Percentiles rank a stretch among this genome's conserved stretches.
Conservation (phyloP, 2,113 vertebrate species). For the Typhlomys cinereus region DNA sequence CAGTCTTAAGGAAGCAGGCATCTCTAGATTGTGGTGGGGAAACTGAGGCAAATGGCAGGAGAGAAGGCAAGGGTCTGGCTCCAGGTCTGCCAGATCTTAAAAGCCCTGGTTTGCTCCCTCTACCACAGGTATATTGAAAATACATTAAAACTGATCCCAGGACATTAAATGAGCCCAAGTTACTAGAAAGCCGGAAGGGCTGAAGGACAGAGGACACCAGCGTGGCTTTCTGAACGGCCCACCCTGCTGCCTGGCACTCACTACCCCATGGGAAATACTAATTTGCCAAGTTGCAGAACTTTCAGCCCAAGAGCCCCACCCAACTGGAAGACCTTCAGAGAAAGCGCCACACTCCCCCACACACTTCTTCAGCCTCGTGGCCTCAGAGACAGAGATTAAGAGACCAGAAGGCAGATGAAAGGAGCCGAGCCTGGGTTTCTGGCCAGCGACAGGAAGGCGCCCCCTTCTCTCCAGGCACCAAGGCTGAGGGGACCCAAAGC, state of each 20-base stretch:
- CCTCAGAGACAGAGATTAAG: background rate
- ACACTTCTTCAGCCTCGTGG: background rate
- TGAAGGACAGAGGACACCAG: background rate
- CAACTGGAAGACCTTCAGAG: slow-evolving; percentile 62
- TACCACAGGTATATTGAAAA: background rate
- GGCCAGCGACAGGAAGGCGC: too few species aligned
- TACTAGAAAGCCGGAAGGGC: slow-evolving; percentile 17
- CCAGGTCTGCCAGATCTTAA: background rate
- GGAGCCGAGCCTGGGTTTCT: background rate
- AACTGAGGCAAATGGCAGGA: background rate
- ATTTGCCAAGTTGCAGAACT: slow-evolving; percentile 8
- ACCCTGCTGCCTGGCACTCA: background rate
- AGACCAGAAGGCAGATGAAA: slow-evolving; percentile 48
- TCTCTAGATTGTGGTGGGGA: background rate
- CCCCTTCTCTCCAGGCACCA: background rate
- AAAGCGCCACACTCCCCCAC: slow-evolving; percentile 18
- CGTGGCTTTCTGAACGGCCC: background rate
- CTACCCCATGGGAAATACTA: slow-evolving; percentile 20
- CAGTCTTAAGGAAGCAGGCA: background rate
- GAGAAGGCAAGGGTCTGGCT: background rate
- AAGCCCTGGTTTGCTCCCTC: background rate
- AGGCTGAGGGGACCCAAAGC: background rate
- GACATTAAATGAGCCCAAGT: background rate
- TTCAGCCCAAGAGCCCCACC: background rate
- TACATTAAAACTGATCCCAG: background rate